phyloP scores from a whole-genome alignment of 2,797 vertebrate species.

The Sternarchorhynchus goeldii region DNA sequence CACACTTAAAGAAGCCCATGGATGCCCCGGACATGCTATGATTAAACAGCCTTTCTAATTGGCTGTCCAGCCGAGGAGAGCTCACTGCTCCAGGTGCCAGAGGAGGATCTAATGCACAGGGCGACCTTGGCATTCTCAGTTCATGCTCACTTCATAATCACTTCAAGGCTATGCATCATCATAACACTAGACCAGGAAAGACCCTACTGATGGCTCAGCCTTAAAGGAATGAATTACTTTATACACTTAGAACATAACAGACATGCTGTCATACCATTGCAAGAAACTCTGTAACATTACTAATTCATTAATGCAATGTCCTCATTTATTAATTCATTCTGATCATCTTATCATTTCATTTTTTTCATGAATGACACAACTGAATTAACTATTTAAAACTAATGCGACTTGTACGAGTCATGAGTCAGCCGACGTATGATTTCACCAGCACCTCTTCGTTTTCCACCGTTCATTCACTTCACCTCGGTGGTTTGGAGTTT shows the following conservation, averaged over 20 bases:
- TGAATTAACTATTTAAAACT: too few species aligned
- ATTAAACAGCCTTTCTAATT: slow-evolving; percentile 57
- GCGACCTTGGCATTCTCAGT: slow-evolving; percentile 26
- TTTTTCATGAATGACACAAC: too few species aligned
- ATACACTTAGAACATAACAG: background rate
- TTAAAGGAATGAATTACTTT: background rate
- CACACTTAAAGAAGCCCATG: slow-evolving; percentile 3
- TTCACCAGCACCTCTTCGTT: too few species aligned
- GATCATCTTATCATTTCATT: too few species aligned
- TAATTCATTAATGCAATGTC: too few species aligned
- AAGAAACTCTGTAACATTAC: background rate
- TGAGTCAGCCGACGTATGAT: too few species aligned
- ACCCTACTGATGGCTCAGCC: slow-evolving; percentile 13
- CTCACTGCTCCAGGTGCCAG: slow-evolving; percentile 53
- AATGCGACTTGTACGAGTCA: too few species aligned
- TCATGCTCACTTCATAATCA: background rate
- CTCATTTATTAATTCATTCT: too few species aligned
- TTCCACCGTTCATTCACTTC: background rate
- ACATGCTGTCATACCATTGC: background rate
- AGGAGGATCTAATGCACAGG: slow-evolving; percentile 32
- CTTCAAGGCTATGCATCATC: slow-evolving; percentile 33
- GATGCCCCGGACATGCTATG: slow-evolving; percentile 42
- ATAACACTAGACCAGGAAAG: background rate
- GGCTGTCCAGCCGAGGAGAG: slow-evolving; percentile 39
- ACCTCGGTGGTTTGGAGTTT: background rate